A percentile compares a stretch with the other conserved stretches of the same genome.
Evolutionary conservation across 92 coral and sea anemone species (phyloP).

Genomic region (Phenganax subtilis): DNA sequence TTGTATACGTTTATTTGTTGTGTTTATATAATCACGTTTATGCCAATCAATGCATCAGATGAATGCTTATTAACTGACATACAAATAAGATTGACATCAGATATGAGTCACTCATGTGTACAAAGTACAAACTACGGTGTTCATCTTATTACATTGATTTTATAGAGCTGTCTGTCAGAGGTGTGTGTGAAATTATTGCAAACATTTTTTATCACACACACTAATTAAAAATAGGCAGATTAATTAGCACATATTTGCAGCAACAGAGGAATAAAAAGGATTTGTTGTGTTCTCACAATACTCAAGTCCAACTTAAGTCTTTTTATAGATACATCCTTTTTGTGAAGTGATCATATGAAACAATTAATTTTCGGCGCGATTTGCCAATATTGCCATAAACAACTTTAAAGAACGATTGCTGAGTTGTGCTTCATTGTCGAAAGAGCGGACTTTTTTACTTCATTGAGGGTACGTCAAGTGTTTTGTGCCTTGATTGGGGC

Average conservation of each 20-base stretch:
- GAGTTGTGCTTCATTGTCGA: not conserved
- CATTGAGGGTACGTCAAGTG: conserved; percentile 20
- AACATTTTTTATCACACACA: not conserved
- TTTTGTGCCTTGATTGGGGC: not conserved
- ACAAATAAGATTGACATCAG: too few relatives aligned
- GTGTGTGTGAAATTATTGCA: not conserved
- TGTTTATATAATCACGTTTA: too few relatives aligned
- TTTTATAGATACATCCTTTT: conserved; percentile 24
- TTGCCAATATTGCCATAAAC: conserved; percentile 20
- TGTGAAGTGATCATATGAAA: not conserved
- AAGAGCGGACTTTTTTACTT: conserved; percentile 4
- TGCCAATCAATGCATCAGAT: too few relatives aligned
- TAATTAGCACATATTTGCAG: conserved; percentile 13
- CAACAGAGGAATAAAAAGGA: not conserved
- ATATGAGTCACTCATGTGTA: too few relatives aligned
- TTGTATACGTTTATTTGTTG: too few relatives aligned
- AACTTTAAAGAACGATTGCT: conserved; percentile 2
- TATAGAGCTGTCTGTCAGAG: not conserved
- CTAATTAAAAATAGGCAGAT: not conserved
- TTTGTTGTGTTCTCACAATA: conserved; percentile 23
- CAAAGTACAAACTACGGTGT: too few relatives aligned
- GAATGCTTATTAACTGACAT: too few relatives aligned
- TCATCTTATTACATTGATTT: too few relatives aligned
- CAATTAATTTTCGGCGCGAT: conserved; percentile 14
- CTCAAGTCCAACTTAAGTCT: not conserved